These are phyloP conservation scores for Pogoniulus pusillus DNA, from an alignment of 2,797 vertebrate species.

Conservation along the genomic window DNA sequence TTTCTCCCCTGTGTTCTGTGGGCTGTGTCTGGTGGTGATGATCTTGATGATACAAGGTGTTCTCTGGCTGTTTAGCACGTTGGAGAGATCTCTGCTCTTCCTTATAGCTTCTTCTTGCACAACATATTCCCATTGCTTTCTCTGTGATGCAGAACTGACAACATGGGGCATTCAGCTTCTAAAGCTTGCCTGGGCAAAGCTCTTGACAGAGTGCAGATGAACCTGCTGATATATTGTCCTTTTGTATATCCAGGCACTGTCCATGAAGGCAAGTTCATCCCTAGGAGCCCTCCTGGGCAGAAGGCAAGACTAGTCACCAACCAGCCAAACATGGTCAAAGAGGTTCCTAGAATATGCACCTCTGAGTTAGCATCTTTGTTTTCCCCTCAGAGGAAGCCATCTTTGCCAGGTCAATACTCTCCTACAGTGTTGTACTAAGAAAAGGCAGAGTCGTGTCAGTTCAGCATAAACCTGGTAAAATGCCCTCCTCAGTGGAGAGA, in stretches of 20 bases:
- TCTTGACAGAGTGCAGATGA: neutral
- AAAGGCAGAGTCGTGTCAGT: neutral
- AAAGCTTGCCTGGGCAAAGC: neutral
- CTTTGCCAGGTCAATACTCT: neutral
- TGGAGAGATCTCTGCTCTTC: neutral
- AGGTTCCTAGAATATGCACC: neutral
- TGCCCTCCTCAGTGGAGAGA: rapidly evolving
- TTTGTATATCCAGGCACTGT: neutral
- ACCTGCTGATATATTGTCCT: neutral
- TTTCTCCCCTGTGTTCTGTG: neutral
- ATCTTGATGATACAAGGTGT: neutral
- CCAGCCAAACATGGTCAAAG: neutral
- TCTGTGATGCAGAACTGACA: neutral
- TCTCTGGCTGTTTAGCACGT: neutral
- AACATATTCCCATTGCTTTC: neutral
- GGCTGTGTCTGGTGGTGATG: neutral
- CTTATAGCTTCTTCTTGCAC: neutral
- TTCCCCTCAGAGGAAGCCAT: rapidly evolving
- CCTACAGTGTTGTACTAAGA: neutral
- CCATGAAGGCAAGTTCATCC: neutral
- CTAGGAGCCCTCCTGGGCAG: neutral
- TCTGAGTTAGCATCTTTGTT: neutral
- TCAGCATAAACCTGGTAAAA: neutral
- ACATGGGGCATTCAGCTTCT: neutral
- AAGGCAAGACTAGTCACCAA: neutral